Conservation (phyloP, 2,113 vertebrate genomes). For the Notechis scutatus region DNA sequence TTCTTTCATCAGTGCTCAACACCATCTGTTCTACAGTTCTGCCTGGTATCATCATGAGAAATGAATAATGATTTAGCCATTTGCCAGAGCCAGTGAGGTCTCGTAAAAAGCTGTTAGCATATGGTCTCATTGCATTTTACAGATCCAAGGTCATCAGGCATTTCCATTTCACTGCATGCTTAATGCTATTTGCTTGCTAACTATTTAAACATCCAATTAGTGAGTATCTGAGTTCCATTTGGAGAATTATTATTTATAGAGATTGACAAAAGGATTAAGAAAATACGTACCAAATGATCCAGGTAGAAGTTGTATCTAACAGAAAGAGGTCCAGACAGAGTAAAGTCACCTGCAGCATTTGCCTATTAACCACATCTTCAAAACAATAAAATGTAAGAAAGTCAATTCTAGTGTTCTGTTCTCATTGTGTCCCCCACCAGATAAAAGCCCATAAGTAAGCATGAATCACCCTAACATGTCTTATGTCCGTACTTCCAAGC, state of each 20-base stretch:
- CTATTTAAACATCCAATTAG: not conserved
- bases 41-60: not conserved
- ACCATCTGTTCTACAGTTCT: not conserved
- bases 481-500: not conserved
- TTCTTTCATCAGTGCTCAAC: not conserved
- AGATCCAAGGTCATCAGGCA: not conserved
- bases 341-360: slow-evolving; percentile 13
- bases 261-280: accelerated
- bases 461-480: not conserved
- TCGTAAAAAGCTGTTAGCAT: not conserved
- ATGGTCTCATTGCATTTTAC: not conserved
- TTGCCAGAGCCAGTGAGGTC: not conserved
- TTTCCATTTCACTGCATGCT: not conserved
- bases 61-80: not conserved
- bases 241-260: not conserved
- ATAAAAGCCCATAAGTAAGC: not conserved
- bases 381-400: not conserved
- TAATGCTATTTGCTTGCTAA: not conserved
- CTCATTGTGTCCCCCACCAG: not conserved
- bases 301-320: slow-evolving; percentile 24
- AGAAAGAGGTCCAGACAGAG: slow-evolving; percentile 18
- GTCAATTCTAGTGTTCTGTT: not conserved
- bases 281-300: not conserved
- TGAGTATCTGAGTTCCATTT: not conserved
- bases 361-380: slow-evolving; percentile 20